Conservation (phyloP, 2,888 invertebrate species). For the Corbicula japonica region DNA sequence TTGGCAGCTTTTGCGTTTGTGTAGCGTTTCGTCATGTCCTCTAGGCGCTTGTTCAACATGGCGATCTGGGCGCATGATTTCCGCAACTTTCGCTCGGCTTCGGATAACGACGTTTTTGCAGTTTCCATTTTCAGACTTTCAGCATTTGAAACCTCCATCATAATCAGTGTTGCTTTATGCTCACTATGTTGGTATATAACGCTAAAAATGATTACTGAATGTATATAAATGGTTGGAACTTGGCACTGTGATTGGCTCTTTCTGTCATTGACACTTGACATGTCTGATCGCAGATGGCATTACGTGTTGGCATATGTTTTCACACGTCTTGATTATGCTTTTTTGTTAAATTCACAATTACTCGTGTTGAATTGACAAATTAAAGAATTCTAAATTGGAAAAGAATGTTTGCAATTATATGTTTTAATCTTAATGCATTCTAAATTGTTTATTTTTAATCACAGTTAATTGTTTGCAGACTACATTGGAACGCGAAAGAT, state of each 20-base stretch:
- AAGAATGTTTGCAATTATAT: no score
- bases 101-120: conserved; percentile 5
- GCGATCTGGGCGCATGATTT: conserved; percentile 75
- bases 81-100: conserved; percentile 68
- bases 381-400: no score
- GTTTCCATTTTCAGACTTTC: conserved; percentile 1
- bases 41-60: conserved; percentile 71
- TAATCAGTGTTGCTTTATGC: not conserved
- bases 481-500: no score
- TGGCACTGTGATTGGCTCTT: not conserved
- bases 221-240: not conserved
- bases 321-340: no score
- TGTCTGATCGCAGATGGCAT: not conserved
- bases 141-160: conserved; percentile 9
- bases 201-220: no score
- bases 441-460: no score
- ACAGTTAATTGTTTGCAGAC: no score
- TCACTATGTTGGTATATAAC: not conserved
- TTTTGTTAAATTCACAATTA: no score
- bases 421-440: no score
- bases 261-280: conserved; percentile 21
- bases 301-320: not conserved
- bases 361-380: no score
- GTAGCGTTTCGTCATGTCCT: conserved; percentile 71
- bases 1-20: conserved; percentile 70